These are phyloP conservation scores for Trogon melanurus DNA, from an alignment of 2,113 vertebrate species.

Conservation along the genomic window DNA sequence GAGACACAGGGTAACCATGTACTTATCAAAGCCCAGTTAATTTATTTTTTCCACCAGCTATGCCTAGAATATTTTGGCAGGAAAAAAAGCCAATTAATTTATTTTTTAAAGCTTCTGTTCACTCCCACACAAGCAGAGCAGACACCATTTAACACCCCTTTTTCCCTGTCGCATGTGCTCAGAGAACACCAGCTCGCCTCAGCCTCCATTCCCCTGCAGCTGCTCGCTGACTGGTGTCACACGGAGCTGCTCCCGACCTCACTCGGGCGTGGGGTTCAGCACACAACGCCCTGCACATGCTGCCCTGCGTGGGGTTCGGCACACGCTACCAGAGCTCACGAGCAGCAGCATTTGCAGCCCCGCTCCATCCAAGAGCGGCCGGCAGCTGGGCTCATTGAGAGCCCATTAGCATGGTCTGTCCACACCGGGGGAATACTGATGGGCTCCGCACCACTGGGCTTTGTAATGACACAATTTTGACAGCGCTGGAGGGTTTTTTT, in stretches of 20 bases:
- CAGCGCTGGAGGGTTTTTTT: background rate
- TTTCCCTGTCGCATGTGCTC: background rate
- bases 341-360: background rate
- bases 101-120: background rate
- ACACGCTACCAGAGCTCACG: background rate
- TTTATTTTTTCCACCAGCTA: background rate
- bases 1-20: background rate
- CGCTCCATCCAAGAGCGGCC: background rate
- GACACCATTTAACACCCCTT: background rate
- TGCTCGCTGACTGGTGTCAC: no score
- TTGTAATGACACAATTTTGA: background rate
- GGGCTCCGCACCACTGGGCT: background rate
- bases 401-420: background rate
- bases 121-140: background rate
- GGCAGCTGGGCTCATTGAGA: constrained; percentile 29
- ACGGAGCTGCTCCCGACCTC: no score
- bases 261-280: no score
- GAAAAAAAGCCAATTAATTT: background rate
- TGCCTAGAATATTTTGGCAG: background rate
- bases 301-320: no score
- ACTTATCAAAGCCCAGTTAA: background rate
- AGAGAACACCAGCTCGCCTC: background rate
- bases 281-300: no score
- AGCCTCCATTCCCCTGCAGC: background rate
- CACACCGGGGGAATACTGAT: background rate